These are phyloP conservation scores for Drosophila neocordata DNA, from an alignment of 1,140 invertebrate genomes.

Conservation along the genomic window DNA sequence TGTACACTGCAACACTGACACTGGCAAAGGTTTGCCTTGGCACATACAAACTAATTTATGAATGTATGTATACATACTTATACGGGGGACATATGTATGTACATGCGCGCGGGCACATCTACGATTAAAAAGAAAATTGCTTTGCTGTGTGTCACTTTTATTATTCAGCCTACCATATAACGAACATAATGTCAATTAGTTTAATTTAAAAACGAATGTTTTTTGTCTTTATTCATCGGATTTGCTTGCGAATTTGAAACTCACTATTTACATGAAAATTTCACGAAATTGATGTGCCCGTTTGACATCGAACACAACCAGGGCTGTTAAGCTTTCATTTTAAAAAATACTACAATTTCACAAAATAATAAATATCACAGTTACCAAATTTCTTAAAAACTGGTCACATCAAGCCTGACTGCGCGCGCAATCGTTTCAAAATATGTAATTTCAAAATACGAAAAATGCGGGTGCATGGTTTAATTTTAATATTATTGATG, in stretches of 20 bases:
- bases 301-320: background rate
- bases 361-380: background rate
- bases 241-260: constrained; percentile 1
- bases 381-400: background rate
- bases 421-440: too few relatives aligned
- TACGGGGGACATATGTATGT: constrained; percentile 10
- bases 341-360: too few relatives aligned
- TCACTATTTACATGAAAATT: background rate
- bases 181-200: background rate
- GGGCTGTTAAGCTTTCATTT: background rate
- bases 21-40: constrained; percentile 7
- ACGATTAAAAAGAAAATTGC: background rate
- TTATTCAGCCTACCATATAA: constrained; percentile 1
- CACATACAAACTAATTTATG: constrained; percentile 12
- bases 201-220: background rate
- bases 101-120: constrained; percentile 9
- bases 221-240: background rate
- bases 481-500: too few relatives aligned
- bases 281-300: constrained; percentile 1
- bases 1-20: constrained; percentile 3
- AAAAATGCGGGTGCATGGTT: too few relatives aligned
- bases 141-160: background rate
- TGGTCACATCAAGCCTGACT: background rate
- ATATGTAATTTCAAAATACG: background rate
- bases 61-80: constrained; percentile 11